A percentile compares a stretch with the other conserved stretches of the same genome.
Evolutionary conservation across 2,113 vertebrate genomes (phyloP).

Genomic region (Conger conger): DNA sequence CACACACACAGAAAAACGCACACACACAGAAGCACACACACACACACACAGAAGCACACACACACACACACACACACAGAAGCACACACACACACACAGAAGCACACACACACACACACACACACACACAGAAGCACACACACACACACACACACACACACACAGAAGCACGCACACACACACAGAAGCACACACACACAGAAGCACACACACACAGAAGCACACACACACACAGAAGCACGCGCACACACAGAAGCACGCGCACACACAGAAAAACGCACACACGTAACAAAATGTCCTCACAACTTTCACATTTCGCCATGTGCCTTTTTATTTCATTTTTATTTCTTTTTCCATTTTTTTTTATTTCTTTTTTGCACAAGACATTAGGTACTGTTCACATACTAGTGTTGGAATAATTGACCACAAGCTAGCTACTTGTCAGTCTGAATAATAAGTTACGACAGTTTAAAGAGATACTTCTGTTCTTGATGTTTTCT

Average conservation of each 20-base stretch:
- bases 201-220: no score
- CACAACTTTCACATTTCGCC: constrained; percentile 58
- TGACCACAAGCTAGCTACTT: constrained; percentile 68
- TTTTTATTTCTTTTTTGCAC: constrained; percentile 73
- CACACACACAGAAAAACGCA: neutral
- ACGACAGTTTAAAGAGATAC: constrained; percentile 61
- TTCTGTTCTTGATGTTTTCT: constrained; percentile 51
- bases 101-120: no score
- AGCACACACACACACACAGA: no score
- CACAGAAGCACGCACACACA: no score
- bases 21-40: no score
- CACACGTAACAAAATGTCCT: neutral
- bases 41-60: no score
- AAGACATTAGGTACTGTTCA: constrained; percentile 74
- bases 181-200: no score
- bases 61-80: no score
- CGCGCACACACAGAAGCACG: no score
- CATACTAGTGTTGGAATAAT: constrained; percentile 74
- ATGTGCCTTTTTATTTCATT: constrained; percentile 69
- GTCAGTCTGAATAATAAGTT: constrained; percentile 62
- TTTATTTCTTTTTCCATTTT: constrained; percentile 68
- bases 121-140: no score
- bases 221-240: no score
- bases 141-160: no score
- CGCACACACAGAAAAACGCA: neutral